Percentiles rank a stretch among this genome's conserved stretches.
phyloP scores from a whole-genome alignment of 2,888 invertebrate genomes.

The Chelonus formosanus region DNA sequence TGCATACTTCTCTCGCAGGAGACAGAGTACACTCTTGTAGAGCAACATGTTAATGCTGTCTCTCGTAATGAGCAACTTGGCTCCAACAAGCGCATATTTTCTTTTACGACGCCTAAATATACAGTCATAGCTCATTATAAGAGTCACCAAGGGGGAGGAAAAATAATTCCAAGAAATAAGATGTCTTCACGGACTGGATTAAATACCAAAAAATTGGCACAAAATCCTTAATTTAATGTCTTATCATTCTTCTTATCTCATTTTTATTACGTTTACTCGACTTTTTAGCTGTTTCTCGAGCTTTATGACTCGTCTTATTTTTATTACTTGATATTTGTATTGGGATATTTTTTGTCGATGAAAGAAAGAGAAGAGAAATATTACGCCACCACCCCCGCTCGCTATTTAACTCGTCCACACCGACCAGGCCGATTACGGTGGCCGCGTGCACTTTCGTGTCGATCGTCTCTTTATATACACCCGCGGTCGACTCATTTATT shows the following conservation, averaged over 20 bases:
- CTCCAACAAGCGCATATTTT: constrained; percentile 63
- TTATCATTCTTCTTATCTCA: too few relatives aligned
- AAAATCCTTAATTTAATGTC: too few relatives aligned
- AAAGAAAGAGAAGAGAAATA: constrained; percentile 19
- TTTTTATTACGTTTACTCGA: neutral
- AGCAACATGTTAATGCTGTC: constrained; percentile 58
- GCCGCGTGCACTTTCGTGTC: constrained; percentile 35
- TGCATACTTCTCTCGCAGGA: too few relatives aligned
- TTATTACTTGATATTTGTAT: neutral
- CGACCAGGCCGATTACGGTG: constrained; percentile 29
- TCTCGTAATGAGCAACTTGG: constrained; percentile 64
- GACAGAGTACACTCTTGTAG: neutral
- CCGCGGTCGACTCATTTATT: constrained; percentile 25
- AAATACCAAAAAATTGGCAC: too few relatives aligned
- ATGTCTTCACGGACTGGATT: too few relatives aligned
- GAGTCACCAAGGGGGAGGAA: neutral
- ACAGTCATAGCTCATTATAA: constrained; percentile 28
- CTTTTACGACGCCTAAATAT: constrained; percentile 64
- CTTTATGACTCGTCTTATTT: neutral
- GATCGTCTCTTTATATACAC: constrained; percentile 23
- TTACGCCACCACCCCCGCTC: constrained; percentile 24
- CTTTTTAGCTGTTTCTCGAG: neutral
- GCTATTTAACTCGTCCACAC: constrained; percentile 10
- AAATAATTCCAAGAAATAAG: too few relatives aligned
- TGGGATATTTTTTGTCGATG: constrained; percentile 2